A percentile compares a stretch with the other conserved stretches of the same genome.
Conservation (phyloP, 35 echinoderm and acorn worm species). For the Lytechinus variegatus region DNA sequence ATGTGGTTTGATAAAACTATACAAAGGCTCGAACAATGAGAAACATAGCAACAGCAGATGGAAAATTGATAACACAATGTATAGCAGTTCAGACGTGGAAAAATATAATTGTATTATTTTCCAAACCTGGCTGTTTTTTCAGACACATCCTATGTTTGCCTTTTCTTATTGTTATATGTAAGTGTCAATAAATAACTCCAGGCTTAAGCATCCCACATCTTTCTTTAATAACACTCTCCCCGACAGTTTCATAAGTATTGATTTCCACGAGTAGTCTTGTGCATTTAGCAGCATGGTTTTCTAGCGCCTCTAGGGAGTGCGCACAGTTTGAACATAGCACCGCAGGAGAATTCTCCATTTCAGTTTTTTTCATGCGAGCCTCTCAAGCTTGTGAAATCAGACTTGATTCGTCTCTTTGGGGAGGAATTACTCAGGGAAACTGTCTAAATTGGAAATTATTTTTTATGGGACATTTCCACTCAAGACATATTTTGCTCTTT, state of each 20-base stretch:
- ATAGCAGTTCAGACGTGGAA: not conserved
- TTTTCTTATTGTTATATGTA: not conserved
- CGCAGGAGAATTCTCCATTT: not conserved
- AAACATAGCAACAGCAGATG: not conserved
- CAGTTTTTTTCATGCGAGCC: not conserved
- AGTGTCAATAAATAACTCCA: constrained; percentile 19
- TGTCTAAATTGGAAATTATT: constrained; percentile 20
- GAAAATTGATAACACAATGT: constrained; percentile 2
- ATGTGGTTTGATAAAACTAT: constrained; percentile 14
- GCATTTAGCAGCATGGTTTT: not conserved
- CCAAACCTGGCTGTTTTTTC: not conserved
- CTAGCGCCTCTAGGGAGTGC: not conserved
- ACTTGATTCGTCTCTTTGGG: not conserved
- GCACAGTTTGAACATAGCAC: not conserved
- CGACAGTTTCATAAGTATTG: constrained; percentile 11
- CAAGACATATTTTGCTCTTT: not conserved
- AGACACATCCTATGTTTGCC: not conserved
- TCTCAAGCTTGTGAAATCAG: not conserved
- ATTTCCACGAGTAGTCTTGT: not conserved
- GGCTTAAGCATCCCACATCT: not conserved
- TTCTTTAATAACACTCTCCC: constrained; percentile 5
- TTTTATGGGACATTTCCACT: constrained; percentile 12
- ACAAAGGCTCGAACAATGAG: not conserved
- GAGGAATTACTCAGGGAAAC: not conserved
- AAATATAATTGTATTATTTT: not conserved